Evolutionary conservation across 2,888 invertebrate species (phyloP).

Genomic region (Scaptomyza polygonia): DNA sequence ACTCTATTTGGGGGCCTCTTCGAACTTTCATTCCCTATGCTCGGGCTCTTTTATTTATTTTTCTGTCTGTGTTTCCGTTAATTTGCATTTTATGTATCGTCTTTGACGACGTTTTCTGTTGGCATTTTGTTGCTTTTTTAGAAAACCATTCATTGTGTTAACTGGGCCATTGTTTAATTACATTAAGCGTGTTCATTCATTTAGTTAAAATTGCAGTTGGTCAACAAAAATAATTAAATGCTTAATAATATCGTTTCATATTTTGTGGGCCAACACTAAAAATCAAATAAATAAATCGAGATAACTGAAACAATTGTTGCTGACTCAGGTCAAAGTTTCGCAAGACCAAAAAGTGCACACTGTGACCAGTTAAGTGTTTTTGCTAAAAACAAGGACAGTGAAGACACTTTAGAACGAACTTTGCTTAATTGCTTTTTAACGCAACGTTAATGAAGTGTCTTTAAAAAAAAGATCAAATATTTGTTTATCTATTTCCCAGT

Average conservation of each 20-base stretch:
- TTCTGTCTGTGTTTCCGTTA: conserved; percentile 39
- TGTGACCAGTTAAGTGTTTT: conserved; percentile 12
- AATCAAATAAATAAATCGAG: too few species aligned
- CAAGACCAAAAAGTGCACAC: conserved; percentile 42
- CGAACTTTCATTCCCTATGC: conserved; percentile 71
- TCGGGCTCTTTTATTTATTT: conserved; percentile 33
- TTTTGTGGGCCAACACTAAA: background rate
- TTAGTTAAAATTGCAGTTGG: conserved; percentile 24
- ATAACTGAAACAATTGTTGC: conserved; percentile 35
- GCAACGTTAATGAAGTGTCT: background rate
- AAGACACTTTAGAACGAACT: background rate
- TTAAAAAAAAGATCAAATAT: too few species aligned
- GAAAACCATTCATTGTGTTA: conserved; percentile 36
- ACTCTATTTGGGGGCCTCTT: conserved; percentile 35
- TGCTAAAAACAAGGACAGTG: conserved; percentile 17
- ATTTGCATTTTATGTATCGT: conserved; percentile 75
- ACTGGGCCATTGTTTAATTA: conserved; percentile 38
- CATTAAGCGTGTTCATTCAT: conserved; percentile 6
- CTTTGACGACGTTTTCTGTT: conserved; percentile 20
- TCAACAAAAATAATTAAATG: background rate
- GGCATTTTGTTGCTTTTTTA: conserved; percentile 29
- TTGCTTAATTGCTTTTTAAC: background rate
- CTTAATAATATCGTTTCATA: background rate
- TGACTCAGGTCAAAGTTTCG: conserved; percentile 54
- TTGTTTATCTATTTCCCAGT: too few species aligned